These are phyloP conservation scores for Sarcoramphus papa DNA, from an alignment of 2,797 vertebrate species.

Conservation along the genomic window DNA sequence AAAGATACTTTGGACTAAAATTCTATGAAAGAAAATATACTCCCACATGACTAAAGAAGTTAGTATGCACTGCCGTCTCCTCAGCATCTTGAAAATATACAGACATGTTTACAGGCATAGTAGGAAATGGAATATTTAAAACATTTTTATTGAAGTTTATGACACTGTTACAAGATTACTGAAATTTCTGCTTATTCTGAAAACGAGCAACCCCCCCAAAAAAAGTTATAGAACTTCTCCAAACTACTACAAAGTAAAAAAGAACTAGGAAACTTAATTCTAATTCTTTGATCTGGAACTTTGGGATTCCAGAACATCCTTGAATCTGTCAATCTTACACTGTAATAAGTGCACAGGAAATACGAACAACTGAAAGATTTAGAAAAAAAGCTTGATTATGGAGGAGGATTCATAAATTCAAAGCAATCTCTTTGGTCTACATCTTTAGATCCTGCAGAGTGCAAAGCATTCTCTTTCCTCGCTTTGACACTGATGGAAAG, in stretches of 20 bases:
- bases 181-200: not conserved
- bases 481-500: not conserved
- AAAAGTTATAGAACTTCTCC: not conserved
- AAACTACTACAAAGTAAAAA: not conserved
- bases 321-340: fast-evolving
- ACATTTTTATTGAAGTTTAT: not conserved
- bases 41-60: not conserved
- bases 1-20: not conserved
- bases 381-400: not conserved
- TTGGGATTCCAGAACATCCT: not conserved
- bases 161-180: not conserved
- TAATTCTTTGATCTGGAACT: not conserved
- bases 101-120: not conserved
- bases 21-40: not conserved
- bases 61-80: not conserved
- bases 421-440: not conserved
- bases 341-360: not conserved
- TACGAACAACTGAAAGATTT: not conserved
- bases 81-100: not conserved
- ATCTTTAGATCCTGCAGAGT: not conserved
- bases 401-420: not conserved
- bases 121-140: not conserved
- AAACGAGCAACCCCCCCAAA: not conserved
- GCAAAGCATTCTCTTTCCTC: not conserved
- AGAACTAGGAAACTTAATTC: not conserved